These are phyloP conservation scores for Rhagologus leucostigma DNA, from an alignment of 2,113 vertebrate species.

Conservation along the genomic window DNA sequence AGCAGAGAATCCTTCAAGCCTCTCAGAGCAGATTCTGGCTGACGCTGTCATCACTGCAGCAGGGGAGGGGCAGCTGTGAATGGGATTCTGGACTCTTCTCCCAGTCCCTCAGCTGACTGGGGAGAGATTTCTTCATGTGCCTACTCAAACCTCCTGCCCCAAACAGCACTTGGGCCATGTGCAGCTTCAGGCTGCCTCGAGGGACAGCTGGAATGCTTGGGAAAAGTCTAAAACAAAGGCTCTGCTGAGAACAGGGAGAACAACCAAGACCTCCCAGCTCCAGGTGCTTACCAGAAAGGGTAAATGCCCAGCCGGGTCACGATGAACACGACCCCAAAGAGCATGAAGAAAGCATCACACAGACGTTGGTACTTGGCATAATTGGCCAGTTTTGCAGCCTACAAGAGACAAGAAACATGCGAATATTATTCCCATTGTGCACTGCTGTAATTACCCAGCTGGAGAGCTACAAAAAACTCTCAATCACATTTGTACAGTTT, in stretches of 20 bases:
- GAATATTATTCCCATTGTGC: not conserved
- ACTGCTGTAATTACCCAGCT: not conserved
- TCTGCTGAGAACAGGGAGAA: not conserved
- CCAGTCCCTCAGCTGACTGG: not conserved
- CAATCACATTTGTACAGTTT: not conserved
- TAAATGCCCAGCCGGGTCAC: conserved; percentile 87
- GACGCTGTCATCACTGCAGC: not conserved
- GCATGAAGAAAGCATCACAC: conserved; percentile 89
- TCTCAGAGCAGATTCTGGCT: not conserved
- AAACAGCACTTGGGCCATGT: not conserved
- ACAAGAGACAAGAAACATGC: not conserved
- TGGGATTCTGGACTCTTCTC: not conserved
- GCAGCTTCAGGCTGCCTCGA: not conserved
- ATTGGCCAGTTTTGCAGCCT: conserved; percentile 96
- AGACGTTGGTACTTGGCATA: conserved; percentile 92
- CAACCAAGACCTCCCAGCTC: not conserved
- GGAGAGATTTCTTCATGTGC: not conserved
- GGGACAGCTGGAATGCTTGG: not conserved
- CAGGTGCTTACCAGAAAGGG: conserved; percentile 87
- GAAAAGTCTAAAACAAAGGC: not conserved
- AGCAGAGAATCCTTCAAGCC: not conserved
- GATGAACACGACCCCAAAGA: conserved; percentile 87
- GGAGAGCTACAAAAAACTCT: not conserved
- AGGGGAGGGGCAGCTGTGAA: not conserved
- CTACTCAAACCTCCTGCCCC: not conserved